phyloP scores from a whole-genome alignment of 2,797 vertebrate genomes.

The Peromyscus attwateri region DNA sequence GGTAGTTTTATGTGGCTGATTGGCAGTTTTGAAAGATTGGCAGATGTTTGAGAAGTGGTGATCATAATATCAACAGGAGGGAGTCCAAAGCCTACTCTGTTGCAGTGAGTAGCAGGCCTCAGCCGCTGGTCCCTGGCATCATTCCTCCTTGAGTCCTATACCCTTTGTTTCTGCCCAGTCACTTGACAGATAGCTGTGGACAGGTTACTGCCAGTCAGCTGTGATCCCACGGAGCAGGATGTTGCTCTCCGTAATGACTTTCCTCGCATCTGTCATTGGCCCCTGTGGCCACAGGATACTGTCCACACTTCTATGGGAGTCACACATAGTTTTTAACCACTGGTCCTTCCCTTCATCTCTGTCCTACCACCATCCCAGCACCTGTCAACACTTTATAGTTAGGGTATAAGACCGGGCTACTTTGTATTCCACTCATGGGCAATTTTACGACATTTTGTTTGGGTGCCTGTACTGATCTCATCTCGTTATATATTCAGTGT shows the following conservation, averaged over 20 bases:
- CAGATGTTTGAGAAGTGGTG: conserved; percentile 10
- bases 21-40: not conserved
- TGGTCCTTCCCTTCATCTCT: not conserved
- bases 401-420: not conserved
- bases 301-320: not conserved
- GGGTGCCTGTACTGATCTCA: not conserved
- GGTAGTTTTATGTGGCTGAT: not conserved
- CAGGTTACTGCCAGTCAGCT: not conserved
- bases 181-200: not conserved
- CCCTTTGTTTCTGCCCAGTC: not conserved
- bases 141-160: not conserved
- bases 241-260: not conserved
- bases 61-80: not conserved
- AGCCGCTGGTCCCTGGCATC: not conserved
- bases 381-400: not conserved
- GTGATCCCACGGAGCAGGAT: not conserved
- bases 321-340: not conserved
- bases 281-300: not conserved
- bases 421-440: not conserved
- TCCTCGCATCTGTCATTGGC: not conserved
- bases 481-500: not conserved
- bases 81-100: not conserved
- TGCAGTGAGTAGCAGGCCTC: not conserved
- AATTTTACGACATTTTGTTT: conserved; percentile 19
- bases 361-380: not conserved